Evolutionary conservation across 2,113 vertebrate genomes (phyloP).

Genomic region (Neogobius melanostomus): DNA sequence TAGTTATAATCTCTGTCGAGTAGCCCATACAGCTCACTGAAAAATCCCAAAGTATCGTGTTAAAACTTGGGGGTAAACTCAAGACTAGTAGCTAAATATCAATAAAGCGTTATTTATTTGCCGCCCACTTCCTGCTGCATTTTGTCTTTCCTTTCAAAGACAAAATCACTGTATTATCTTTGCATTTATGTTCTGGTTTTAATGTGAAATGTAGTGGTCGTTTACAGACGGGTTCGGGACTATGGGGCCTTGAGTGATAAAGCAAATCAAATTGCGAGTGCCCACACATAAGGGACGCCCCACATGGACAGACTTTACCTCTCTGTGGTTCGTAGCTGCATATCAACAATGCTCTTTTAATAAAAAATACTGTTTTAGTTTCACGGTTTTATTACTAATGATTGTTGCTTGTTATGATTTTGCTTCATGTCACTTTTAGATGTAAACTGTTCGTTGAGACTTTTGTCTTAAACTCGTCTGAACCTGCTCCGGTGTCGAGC

Average conservation of each 20-base stretch:
- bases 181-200: background rate
- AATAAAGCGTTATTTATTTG: constrained; percentile 64
- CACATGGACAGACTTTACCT: constrained; percentile 60
- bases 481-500: constrained; percentile 63
- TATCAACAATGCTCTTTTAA: constrained; percentile 57
- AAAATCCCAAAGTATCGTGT: background rate
- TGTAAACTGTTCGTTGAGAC: constrained; percentile 56
- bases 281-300: constrained; percentile 22
- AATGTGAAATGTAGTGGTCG: constrained; percentile 27
- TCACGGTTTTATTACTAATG: constrained; percentile 57
- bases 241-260: constrained; percentile 8
- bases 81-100: constrained; percentile 31
- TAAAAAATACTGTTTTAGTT: constrained; percentile 68
- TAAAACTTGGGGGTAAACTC: background rate
- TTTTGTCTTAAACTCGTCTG: constrained; percentile 73
- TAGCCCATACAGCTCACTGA: too few species aligned
- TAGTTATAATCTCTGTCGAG: background rate
- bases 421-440: constrained; percentile 63
- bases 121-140: constrained; percentile 14
- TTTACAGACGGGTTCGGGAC: constrained; percentile 35
- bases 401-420: constrained; percentile 55
- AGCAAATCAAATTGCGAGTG: constrained; percentile 24
- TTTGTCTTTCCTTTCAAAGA: background rate
- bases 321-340: constrained; percentile 78
- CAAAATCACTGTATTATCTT: background rate